phyloP scores from a whole-genome alignment of 1,140 invertebrate species.

The Steinernema feltiae region DNA sequence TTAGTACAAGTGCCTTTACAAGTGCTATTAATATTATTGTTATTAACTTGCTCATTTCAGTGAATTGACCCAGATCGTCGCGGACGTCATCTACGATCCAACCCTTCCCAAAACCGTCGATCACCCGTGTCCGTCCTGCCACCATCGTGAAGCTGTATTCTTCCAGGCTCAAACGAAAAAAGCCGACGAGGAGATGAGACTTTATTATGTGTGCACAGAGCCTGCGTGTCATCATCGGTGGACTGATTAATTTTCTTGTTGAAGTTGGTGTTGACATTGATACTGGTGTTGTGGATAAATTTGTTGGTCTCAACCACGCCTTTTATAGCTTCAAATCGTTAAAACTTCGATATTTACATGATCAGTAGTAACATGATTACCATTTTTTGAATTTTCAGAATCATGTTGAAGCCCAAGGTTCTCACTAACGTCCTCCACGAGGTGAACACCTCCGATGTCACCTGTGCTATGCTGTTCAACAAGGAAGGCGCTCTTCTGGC shows the following conservation, averaged over 20 bases:
- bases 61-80: conserved; percentile 92
- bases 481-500: conserved; percentile 31
- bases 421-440: conserved; percentile 33
- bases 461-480: conserved; percentile 41
- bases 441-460: conserved; percentile 26
- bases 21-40: conserved; percentile 58
- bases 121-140: conserved; percentile 93
- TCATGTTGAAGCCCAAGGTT: conserved; percentile 41
- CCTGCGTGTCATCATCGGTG: conserved; percentile 86
- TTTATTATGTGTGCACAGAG: conserved; percentile 97
- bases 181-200: conserved; percentile 96
- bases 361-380: not conserved
- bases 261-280: not conserved
- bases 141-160: conserved; percentile 82
- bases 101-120: conserved; percentile 94
- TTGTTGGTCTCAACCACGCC: no score
- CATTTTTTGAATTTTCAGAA: not conserved
- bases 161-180: conserved; percentile 87
- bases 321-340: conserved; percentile 2
- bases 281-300: conserved; percentile 8
- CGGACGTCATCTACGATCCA: conserved; percentile 94
- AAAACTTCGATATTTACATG: not conserved
- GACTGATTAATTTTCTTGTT: conserved; percentile 73
- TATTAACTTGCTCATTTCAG: conserved; percentile 54
- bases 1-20: conserved; percentile 82